Base-by-base conservation (phyloP, 1,140 invertebrate genomes). In the Coelopa frigida region DNA sequence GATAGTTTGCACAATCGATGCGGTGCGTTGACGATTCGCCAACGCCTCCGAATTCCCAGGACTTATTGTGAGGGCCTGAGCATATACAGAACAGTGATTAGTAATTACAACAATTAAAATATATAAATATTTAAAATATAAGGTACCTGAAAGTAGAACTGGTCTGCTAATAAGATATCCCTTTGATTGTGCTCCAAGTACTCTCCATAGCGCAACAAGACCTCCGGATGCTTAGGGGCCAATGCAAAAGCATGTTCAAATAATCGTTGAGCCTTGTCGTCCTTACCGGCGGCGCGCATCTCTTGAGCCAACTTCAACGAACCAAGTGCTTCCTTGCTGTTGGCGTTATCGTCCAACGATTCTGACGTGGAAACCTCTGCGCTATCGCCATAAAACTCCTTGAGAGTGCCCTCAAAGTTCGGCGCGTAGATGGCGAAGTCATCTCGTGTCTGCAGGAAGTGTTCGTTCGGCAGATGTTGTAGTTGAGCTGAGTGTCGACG, bases 131-230 rank as follows among this genome's bases (percentile, higher is more conserved):
- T 3, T 8, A 11, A 24, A 17, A n/a, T 21, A 8, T 18, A 40
- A 24, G 18, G 3, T 57, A 66, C 67, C 47, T 74, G 73, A 53
- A 78, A 78, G 68, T 94, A 96, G 52, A 92, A 77, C 58, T 90
- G 86, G 74, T 98, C 91, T 4, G 95, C 95, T 63, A 80, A 78
- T 2, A 96, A 78, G 18, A 96, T 73, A 72, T 98, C 89, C 23
- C 89, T 80, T 53, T 88, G 78, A 14, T 83, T 83, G 44, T 85
- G 79, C 70, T 98, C 94, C 20, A 96, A 68, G 70, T 94, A 94
- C 71, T 97, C 90, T 21, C 94, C 94, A 71, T 93, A 97, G 53
- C 87, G 80, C 56, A 89, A 90, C 10, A 98, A 70, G 37, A 97
- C 82, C 57, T 97, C 92, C 2, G 93, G 86, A 74, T 97, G 89